These are phyloP conservation scores for Caloenas nicobarica DNA, from an alignment of 2,113 vertebrate genomes.

Conservation along the genomic window DNA sequence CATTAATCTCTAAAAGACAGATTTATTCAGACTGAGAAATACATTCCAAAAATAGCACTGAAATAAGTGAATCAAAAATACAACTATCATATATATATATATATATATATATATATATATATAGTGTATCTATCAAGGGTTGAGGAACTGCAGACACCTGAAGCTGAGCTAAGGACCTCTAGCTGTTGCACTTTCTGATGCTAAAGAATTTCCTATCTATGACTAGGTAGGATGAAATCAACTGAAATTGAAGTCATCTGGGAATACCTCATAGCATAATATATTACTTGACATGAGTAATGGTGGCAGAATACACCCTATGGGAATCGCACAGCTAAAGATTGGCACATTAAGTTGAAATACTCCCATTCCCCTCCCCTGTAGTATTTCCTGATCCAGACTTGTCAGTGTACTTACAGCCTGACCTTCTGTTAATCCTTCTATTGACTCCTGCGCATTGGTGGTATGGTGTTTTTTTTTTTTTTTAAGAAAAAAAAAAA, in stretches of 20 bases:
- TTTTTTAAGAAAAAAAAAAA: neutral
- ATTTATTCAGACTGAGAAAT: slow-evolving; percentile 11
- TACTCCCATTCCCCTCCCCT: slow-evolving; percentile 14
- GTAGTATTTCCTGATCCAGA: slow-evolving; percentile 27
- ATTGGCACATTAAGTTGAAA: slow-evolving; percentile 29
- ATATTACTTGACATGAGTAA: slow-evolving; percentile 23
- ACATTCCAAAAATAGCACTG: neutral
- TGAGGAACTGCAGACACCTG: neutral
- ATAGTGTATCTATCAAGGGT: neutral
- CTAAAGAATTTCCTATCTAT: neutral
- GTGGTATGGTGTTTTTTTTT: neutral
- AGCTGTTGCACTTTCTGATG: neutral
- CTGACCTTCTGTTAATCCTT: slow-evolving; percentile 8
- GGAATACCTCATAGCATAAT: slow-evolving; percentile 4
- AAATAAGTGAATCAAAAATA: neutral
- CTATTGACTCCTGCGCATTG: neutral
- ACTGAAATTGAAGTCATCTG: neutral
- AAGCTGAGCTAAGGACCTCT: neutral
- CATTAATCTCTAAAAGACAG: neutral
- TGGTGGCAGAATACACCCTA: neutral
- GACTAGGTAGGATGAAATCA: slow-evolving; percentile 2
- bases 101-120: neutral
- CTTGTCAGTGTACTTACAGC: neutral
- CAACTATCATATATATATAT: neutral
- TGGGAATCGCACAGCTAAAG: neutral